Evolutionary conservation across 2,888 invertebrate species (phyloP), one percentile per base, ranked within the genome.

Genomic region (Coelopa pilipes): DNA sequence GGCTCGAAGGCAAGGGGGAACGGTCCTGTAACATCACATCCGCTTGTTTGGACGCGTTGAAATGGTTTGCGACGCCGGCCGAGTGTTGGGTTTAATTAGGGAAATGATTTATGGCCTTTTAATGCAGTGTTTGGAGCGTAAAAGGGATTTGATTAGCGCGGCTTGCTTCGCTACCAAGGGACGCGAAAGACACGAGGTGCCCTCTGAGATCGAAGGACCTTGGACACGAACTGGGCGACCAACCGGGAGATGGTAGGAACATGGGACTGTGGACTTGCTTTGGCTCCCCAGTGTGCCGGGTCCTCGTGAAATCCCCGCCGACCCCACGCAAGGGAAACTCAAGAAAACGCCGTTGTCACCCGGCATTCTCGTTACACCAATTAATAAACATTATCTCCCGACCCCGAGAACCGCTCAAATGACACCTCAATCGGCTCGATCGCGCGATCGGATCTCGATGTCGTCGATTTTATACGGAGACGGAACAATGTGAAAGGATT

Each of bases 101-200:
- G 13, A 7, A 47, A 72, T 72, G 72, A 73, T 73, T 69, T 55
- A 73, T 73, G 13, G 62, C 66, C 9, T 65, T 67, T 65, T 72
- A 72, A 63, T 72, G 55, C 15, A 49, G 34, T 53, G 65, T 63
- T 55, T 34, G 24, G 34, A 34, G 34, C 34, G 34, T 34, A 34
- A 34, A 34, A 34, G 34, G 34, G 34, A 34, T 34, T 34, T 34
- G 7, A 34, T 34, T 34, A 34, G 34, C 34, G 34, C 2, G 34
- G 2, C 50, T 47, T 11, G 21, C 10, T 46, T 47, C 12, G 24
- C 45, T 60, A 13, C 45, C 46, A 2, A n/a, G 15, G n/a, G 57
- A 5, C 3, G 1, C 55, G 21, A n/a, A 24, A 53, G 24, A 21
- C 13, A 2, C 21, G 17, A 46, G n/a, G n/a, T n/a, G n/a, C n/a